Conservation (phyloP, 2,797 vertebrate genomes). For the Pygocentrus nattereri region DNA sequence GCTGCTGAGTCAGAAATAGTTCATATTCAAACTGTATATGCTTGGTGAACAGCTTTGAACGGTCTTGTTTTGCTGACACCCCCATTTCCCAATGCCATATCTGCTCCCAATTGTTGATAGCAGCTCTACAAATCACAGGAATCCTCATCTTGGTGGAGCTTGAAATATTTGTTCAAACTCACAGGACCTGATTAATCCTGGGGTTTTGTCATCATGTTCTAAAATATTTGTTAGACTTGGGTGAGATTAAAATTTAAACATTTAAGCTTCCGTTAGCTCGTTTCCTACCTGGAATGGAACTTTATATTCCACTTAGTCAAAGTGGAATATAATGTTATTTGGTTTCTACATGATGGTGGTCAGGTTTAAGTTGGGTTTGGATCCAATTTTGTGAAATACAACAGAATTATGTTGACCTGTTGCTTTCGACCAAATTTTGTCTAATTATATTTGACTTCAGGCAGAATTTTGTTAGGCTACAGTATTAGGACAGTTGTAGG, state of each 20-base stretch:
- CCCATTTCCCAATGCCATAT: slow-evolving; percentile 8
- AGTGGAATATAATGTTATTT: neutral
- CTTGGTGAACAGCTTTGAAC: slow-evolving; percentile 14
- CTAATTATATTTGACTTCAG: no score
- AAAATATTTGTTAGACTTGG: neutral
- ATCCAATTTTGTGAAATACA: neutral
- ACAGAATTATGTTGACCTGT: no score
- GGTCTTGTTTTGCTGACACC: slow-evolving; percentile 30
- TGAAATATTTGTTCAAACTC: neutral
- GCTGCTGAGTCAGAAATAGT: slow-evolving; percentile 30
- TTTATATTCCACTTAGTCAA: neutral
- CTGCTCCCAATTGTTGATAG: slow-evolving; percentile 21
- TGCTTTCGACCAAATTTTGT: no score
- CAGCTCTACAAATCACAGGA: slow-evolving; percentile 6
- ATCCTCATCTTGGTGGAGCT: neutral
- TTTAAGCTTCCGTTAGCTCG: no score
- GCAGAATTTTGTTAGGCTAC: no score
- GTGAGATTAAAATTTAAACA: no score
- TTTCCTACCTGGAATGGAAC: neutral
- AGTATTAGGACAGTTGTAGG: no score
- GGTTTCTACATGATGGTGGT: neutral
- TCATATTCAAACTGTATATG: neutral
- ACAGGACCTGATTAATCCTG: neutral
- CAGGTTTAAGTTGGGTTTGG: neutral
- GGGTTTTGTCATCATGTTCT: neutral